phyloP scores from a whole-genome alignment of 1,140 invertebrate species.

The Dinothrombium tinctorium region DNA sequence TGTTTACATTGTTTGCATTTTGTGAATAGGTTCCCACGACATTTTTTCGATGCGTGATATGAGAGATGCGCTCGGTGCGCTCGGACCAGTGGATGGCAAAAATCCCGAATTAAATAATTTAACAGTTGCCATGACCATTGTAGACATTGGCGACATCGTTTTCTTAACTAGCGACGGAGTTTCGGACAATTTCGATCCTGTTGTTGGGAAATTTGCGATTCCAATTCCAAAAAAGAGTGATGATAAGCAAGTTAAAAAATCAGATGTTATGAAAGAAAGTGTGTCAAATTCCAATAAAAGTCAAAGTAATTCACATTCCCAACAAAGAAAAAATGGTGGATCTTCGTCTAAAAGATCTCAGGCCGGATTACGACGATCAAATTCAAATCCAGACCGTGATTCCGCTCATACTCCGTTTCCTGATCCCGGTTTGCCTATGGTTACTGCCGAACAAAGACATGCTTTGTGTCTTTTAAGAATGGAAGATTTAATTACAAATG shows the following conservation, averaged over 20 bases:
- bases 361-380: constrained; percentile 7
- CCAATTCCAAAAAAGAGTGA: constrained; percentile 19
- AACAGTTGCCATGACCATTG: constrained; percentile 62
- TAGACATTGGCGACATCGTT: constrained; percentile 58
- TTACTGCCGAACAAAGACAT: constrained; percentile 53
- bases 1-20: too few species aligned
- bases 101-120: constrained; percentile 74
- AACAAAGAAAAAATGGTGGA: not conserved
- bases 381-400: constrained; percentile 13
- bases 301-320: not conserved
- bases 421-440: constrained; percentile 32
- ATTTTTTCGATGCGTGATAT: constrained; percentile 67
- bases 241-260: too few species aligned
- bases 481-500: constrained; percentile 49
- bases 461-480: constrained; percentile 49
- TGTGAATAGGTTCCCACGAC: constrained; percentile 50
- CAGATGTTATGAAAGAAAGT: too few species aligned
- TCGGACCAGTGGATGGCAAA: constrained; percentile 63
- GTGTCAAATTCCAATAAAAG: not conserved
- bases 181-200: constrained; percentile 79
- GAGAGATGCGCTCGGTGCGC: constrained; percentile 64
- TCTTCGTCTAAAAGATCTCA: too few species aligned
- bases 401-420: constrained; percentile 12
- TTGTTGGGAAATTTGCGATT: constrained; percentile 73
- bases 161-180: constrained; percentile 77